Evolutionary conservation across 2,797 vertebrate species (phyloP).

Genomic region (Gila robusta): DNA sequence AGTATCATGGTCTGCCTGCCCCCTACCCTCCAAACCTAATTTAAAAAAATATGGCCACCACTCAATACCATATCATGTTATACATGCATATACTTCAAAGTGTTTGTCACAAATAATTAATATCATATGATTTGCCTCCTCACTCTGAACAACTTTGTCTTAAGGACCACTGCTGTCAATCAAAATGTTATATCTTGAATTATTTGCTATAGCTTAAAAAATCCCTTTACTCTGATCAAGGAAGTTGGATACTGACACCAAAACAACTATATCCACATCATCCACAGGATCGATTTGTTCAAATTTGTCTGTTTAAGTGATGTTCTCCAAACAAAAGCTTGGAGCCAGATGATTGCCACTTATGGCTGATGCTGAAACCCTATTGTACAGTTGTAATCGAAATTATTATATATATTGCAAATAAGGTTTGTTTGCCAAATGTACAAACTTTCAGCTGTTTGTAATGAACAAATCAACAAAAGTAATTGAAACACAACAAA

Average conservation of each 20-base stretch:
- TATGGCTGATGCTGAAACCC: background rate
- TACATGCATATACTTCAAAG: background rate
- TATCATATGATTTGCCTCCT: background rate
- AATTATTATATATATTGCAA: too few relatives aligned
- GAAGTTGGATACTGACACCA: background rate
- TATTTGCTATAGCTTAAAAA: background rate
- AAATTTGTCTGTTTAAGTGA: background rate
- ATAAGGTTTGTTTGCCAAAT: too few relatives aligned
- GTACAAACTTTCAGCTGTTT: too few relatives aligned
- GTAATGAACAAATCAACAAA: too few relatives aligned
- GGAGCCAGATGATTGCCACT: too few relatives aligned
- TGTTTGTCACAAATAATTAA: background rate
- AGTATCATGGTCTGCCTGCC: background rate
- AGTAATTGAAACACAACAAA: too few relatives aligned
- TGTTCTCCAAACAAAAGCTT: background rate
- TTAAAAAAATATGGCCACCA: background rate
- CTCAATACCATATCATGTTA: background rate
- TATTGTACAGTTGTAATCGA: background rate
- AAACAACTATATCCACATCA: background rate
- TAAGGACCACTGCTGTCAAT: background rate
- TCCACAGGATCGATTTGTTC: background rate
- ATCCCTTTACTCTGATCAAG: background rate
- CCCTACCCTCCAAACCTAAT: background rate
- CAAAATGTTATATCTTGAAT: background rate
- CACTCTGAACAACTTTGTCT: background rate